Percentiles rank a stretch among this genome's conserved stretches.
These are phyloP conservation scores for Chouioia cunea DNA, from an alignment of 2,888 invertebrate species.

Conservation along the genomic window DNA sequence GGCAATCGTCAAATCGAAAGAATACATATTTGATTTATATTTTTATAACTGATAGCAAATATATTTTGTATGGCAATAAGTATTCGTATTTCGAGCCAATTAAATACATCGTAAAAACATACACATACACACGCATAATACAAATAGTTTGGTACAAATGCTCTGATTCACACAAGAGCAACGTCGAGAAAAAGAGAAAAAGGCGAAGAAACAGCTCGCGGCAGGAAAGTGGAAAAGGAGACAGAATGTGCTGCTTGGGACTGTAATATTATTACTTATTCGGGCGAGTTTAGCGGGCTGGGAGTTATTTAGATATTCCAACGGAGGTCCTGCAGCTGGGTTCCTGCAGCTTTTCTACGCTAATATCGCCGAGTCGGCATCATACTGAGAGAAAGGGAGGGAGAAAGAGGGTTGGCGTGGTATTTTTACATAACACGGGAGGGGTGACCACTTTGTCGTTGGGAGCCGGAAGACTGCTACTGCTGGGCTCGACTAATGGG, in stretches of 20 bases:
- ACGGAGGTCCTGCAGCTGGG: slow-evolving; percentile 61
- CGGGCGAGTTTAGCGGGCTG: slow-evolving; percentile 53
- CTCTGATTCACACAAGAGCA: too few relatives aligned
- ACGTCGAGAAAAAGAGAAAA: not conserved
- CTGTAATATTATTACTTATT: slow-evolving; percentile 63
- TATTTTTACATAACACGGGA: slow-evolving; percentile 65
- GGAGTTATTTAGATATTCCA: slow-evolving; percentile 66
- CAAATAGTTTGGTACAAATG: too few relatives aligned
- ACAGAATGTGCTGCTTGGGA: slow-evolving; percentile 17
- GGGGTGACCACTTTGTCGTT: slow-evolving; percentile 43
- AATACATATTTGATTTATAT: too few relatives aligned
- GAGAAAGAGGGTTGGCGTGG: slow-evolving; percentile 48
- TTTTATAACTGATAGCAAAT: too few relatives aligned
- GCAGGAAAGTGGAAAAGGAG: slow-evolving; percentile 3
- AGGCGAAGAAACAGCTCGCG: not conserved
- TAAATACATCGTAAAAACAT: too few relatives aligned
- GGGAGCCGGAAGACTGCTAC: not conserved
- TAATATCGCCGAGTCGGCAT: slow-evolving; percentile 42
- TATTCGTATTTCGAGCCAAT: too few relatives aligned
- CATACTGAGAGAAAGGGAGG: slow-evolving; percentile 27
- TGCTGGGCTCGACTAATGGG: slow-evolving; percentile 57
- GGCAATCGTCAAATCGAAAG: too few relatives aligned
- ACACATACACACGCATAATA: not conserved
- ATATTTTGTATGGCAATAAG: too few relatives aligned
- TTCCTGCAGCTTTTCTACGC: slow-evolving; percentile 28